Conservation (phyloP, 2,113 vertebrate genomes). For the Emberiza fucata region DNA sequence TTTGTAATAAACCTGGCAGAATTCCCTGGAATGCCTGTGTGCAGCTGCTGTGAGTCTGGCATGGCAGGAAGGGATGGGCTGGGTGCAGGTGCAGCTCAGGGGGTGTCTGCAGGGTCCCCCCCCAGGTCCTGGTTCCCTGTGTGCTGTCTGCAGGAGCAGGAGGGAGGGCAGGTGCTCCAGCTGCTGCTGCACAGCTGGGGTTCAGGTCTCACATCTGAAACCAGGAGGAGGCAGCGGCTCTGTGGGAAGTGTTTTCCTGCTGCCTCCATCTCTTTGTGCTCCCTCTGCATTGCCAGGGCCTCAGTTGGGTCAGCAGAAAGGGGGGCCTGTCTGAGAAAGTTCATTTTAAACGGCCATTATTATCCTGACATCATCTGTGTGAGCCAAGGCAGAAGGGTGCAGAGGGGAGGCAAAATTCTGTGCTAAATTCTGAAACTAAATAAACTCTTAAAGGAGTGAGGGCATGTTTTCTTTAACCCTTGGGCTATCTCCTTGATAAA, state of each 20-base stretch:
- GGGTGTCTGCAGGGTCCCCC: rapidly evolving
- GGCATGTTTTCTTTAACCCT: not conserved
- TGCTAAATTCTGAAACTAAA: not conserved
- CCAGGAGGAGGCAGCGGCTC: not conserved
- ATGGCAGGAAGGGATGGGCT: rapidly evolving
- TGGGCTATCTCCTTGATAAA: not conserved
- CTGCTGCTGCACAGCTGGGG: not conserved
- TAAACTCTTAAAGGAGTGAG: not conserved
- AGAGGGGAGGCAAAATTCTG: not conserved
- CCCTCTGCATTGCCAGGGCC: not conserved
- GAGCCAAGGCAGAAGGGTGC: not conserved
- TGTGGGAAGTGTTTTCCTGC: rapidly evolving
- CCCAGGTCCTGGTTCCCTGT: not conserved
- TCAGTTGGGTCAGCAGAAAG: not conserved
- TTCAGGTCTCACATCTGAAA: not conserved
- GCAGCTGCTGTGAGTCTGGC: not conserved
- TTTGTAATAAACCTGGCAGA: not conserved
- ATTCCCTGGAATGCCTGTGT: not conserved
- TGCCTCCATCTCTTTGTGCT: not conserved
- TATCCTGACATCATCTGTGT: not conserved
- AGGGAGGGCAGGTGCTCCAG: not conserved
- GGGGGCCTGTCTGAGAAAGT: not conserved
- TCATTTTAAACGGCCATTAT: not conserved
- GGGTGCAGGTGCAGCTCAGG: not conserved
- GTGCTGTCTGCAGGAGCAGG: not conserved